A percentile compares a stretch with the other conserved stretches of the same genome.
Evolutionary conservation across 2,113 vertebrate genomes (phyloP).

Genomic region (Uria lomvia): DNA sequence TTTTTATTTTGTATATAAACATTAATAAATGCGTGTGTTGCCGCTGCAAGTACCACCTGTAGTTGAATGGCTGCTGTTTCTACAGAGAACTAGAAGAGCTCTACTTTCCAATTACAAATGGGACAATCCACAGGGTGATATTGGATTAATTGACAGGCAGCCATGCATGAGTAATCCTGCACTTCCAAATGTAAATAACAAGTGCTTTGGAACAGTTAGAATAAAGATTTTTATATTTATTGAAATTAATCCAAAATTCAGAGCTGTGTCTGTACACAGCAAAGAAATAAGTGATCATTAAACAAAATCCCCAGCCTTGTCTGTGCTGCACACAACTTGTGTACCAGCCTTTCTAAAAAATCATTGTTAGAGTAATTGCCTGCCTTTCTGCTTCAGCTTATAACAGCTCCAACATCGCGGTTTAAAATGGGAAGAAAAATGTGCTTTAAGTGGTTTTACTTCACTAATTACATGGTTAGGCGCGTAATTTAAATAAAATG

Average conservation of each 20-base stretch:
- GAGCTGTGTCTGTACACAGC: neutral
- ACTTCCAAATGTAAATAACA: conserved; percentile 41
- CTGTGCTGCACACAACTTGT: neutral
- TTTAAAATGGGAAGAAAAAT: conserved; percentile 26
- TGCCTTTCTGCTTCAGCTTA: neutral
- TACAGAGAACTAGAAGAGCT: conserved; percentile 5
- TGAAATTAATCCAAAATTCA: conserved; percentile 8
- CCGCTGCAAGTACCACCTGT: conserved; percentile 51
- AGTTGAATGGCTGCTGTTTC: conserved; percentile 62
- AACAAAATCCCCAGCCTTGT: neutral
- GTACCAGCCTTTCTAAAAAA: neutral
- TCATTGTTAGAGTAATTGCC: neutral
- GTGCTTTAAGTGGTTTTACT: conserved; percentile 32
- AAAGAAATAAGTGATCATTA: neutral
- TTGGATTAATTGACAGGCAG: conserved; percentile 44
- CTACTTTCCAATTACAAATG: conserved; percentile 40
- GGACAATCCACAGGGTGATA: conserved; percentile 38
- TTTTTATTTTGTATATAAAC: conserved; percentile 3
- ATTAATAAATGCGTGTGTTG: neutral
- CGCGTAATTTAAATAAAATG: conserved; percentile 2
- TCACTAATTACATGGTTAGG: conserved; percentile 50
- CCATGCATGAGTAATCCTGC: conserved; percentile 28
- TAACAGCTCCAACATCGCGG: neutral
- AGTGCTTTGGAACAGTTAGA: neutral
- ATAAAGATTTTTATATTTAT: conserved; percentile 28